Percentiles rank a stretch among this genome's conserved stretches.
Evolutionary conservation across 2,113 vertebrate genomes (phyloP).

Genomic region (Xiphophorus hellerii): DNA sequence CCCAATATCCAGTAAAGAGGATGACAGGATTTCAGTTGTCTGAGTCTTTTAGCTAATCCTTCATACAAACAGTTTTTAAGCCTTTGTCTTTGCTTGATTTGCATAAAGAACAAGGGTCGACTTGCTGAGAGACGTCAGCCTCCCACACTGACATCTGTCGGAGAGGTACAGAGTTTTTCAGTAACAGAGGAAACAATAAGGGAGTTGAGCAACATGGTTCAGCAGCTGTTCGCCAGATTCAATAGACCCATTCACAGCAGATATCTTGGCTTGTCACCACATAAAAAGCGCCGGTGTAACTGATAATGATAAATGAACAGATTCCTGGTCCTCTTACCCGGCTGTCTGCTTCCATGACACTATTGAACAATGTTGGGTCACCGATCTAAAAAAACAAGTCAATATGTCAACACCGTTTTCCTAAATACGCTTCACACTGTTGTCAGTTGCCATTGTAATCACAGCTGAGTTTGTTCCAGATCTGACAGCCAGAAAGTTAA

Average conservation of each 20-base stretch:
- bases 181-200: not conserved
- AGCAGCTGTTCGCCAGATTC: not conserved
- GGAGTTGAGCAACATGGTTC: not conserved
- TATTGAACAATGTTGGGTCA: not conserved
- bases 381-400: not conserved
- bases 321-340: not conserved
- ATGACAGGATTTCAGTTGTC: not conserved
- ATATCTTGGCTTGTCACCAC: not conserved
- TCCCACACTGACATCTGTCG: not conserved
- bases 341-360: constrained; percentile 3
- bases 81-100: constrained; percentile 7
- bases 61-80: not conserved
- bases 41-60: constrained; percentile 9
- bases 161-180: constrained; percentile 1
- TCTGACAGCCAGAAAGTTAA: not conserved
- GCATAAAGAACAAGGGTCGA: not conserved
- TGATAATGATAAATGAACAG: constrained; percentile 13
- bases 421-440: not conserved
- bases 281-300: constrained; percentile 8
- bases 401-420: constrained; percentile 13
- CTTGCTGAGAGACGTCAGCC: not conserved
- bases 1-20: constrained; percentile 17
- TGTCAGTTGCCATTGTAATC: not conserved
- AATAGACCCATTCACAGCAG: not conserved
- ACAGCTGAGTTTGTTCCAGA: not conserved